phyloP scores from a whole-genome alignment of 2,888 invertebrate genomes.

The Patella depressa region DNA sequence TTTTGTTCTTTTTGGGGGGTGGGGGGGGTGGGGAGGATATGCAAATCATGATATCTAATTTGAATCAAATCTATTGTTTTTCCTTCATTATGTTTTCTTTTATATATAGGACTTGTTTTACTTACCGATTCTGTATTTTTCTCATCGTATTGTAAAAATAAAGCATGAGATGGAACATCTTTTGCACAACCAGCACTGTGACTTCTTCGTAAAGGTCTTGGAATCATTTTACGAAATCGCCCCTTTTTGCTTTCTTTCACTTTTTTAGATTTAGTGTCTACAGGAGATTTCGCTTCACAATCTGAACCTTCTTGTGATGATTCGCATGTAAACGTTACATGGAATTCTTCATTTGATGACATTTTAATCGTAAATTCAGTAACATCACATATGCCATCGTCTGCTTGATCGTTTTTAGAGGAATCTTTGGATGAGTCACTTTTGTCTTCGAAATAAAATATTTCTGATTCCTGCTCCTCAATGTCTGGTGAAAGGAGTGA shows the following conservation, averaged over 20 bases:
- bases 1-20: too few relatives aligned
- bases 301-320: constrained; percentile 30
- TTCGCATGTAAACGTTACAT: constrained; percentile 35
- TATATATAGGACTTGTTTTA: neutral
- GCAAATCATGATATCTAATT: too few relatives aligned
- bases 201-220: constrained; percentile 57
- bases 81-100: too few relatives aligned
- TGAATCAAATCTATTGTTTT: too few relatives aligned
- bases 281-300: constrained; percentile 22
- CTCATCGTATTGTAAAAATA: constrained; percentile 58
- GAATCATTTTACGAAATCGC: constrained; percentile 54
- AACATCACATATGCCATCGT: constrained; percentile 27
- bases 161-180: constrained; percentile 69
- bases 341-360: constrained; percentile 17
- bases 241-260: constrained; percentile 44
- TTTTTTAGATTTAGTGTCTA: constrained; percentile 26
- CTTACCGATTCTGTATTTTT: constrained; percentile 20
- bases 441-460: constrained; percentile 8
- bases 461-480: constrained; percentile 8
- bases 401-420: constrained; percentile 3
- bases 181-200: constrained; percentile 74
- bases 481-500: neutral
- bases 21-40: too few relatives aligned
- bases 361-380: constrained; percentile 15
- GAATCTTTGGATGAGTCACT: constrained; percentile 12